Base-by-base conservation (phyloP, 1,140 invertebrate species). In the Drosophila pruinosa region DNA sequence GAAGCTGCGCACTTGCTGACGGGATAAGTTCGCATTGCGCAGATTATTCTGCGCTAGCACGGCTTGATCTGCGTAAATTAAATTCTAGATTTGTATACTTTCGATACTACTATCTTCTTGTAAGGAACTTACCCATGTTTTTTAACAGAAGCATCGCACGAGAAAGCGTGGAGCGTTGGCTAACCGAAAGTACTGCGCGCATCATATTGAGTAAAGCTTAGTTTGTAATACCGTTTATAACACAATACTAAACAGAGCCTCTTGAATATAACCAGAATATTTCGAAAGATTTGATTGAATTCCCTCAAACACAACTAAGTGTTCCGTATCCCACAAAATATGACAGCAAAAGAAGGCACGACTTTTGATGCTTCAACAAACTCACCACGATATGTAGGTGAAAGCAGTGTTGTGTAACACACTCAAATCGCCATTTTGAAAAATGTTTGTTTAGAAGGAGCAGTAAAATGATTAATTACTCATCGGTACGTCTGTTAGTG, bases 301-400 rank as follows among this genome's bases (percentile, higher is more conserved):
- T 61, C 7, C n/a, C 10, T 5, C 4, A 39, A 64, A 31, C 24
- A n/a, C n/a, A n/a, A n/a, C n/a, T n/a, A 12, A 22, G n/a, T 6
- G 48, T 24, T 38, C 67, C 12, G 43, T 41, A 41, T 56, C 38
- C 3, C 6, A 56, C 41, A 48, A 70, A 70, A 22, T 50, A 21
- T 70, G 59, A 70, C 67, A 64, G 67, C 28, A 64, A 70, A 64
- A 48, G 50, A 48, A 56, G 1, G 31, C 31, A 50, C 28, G 26
- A 45, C n/a, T 45, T 53, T 17, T 28, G 14, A 53, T 4, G n/a
- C 14, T 4, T 10, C 3, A 4, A 26, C 4, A 62, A 36, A 53
- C 8, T 62, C 58, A 36, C 47, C 57, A 45, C 26, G 19, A 3
- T 28, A 10, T 14, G n/a, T 28, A 28, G 10, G 31, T n/a, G 3